These are phyloP conservation scores for Glaucopsyche alexis DNA, from an alignment of 2,888 invertebrate genomes.

Conservation along the genomic window DNA sequence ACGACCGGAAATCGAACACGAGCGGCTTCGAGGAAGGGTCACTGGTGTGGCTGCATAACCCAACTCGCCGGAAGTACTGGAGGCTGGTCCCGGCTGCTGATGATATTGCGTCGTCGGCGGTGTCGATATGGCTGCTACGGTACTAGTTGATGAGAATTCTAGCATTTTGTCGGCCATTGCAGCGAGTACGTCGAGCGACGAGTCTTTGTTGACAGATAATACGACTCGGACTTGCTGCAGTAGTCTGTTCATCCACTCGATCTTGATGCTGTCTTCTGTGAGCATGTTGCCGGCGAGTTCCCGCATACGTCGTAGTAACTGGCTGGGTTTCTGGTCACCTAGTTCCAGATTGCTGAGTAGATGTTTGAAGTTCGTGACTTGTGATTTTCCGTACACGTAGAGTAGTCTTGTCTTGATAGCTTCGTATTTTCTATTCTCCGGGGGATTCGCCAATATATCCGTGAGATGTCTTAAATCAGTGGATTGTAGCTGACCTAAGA, in stretches of 20 bases:
- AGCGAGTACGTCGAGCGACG: not conserved
- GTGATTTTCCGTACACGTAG: conserved; percentile 1
- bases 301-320: not conserved
- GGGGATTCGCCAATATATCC: conserved; percentile 23
- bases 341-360: not conserved
- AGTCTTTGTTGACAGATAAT: not conserved
- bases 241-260: not conserved
- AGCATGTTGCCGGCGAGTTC: conserved; percentile 3
- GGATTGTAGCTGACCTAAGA: conserved; percentile 33
- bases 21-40: too few species aligned
- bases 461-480: conserved; percentile 34
- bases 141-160: not conserved
- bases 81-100: not conserved
- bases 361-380: conserved; percentile 1
- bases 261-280: too few species aligned
- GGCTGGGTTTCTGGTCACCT: not conserved
- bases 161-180: not conserved
- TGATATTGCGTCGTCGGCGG: not conserved
- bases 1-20: too few species aligned
- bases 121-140: not conserved
- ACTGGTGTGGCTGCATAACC: too few species aligned
- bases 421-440: not conserved
- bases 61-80: too few species aligned
- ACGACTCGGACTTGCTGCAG: not conserved
- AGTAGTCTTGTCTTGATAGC: not conserved